Base-by-base conservation (phyloP, 2,888 invertebrate species). In the Sinopyrophorus schimmeli region DNA sequence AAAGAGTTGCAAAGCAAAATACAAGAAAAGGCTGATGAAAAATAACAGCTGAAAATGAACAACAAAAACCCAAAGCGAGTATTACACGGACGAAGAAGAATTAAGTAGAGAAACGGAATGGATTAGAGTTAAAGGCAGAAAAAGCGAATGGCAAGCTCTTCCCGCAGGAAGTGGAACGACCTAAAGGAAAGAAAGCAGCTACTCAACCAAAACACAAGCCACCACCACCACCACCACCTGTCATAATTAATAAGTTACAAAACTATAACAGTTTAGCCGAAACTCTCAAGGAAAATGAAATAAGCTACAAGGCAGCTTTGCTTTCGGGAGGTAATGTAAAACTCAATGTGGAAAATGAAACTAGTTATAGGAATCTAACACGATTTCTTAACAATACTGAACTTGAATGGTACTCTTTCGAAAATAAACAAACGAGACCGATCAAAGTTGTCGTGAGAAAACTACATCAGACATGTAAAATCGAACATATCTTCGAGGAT, bases 71-170 rank as follows among this genome's bases (percentile, higher is more conserved):
- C 38, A 38, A 27, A 37, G 9, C 9, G 24, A 32, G 31, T 42
- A 31, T 14, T 42, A 31, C 11, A 42, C 42, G 17, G 42, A 32
- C 24, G 42, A 42, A 31, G 42, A 42, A 32, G 32, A 42, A 42
- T 16, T 42, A 32, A 24, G 32, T 12, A 21, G 18, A 32, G 32
- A 42, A 42, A 42, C 42, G 15, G 42, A 42, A 32, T 42, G 32
- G 17, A 42, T 42, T 24, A 26, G 40, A 27, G 18, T 12, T 40
- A 42, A 42, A 42, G 14, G 30, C 14, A 41, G 12, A 10, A 41
- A 31, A 41, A 32, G 24, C 31, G 32, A 32, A 42, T 26, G 24
- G 32, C 32, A 32, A 32, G 32, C 17, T 24, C 34, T 24, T 42
- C 32, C 42, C 26, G 17, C 38, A 26, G 12, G 15, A 38, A 26